phyloP scores from a whole-genome alignment of 2,888 invertebrate species.

The Andrena marginata region DNA sequence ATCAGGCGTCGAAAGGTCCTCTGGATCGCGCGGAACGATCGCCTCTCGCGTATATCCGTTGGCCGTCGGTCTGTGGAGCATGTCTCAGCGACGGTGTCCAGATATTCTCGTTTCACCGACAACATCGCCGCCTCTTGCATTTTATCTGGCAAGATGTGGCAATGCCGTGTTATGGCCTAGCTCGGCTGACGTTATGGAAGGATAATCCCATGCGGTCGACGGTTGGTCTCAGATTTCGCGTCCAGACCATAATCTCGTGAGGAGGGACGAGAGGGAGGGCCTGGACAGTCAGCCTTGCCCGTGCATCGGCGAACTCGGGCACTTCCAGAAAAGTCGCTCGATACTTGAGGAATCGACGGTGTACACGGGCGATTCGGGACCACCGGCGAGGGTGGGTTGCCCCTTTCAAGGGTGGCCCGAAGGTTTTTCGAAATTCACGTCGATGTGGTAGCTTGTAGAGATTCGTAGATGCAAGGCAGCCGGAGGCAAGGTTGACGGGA shows the following conservation, averaged over 20 bases:
- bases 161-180: slow-evolving; percentile 65
- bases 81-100: slow-evolving; percentile 25
- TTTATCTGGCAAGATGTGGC: slow-evolving; percentile 67
- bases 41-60: slow-evolving; percentile 11
- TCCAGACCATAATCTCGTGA: slow-evolving; percentile 51
- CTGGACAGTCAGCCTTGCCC: slow-evolving; percentile 23
- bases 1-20: slow-evolving; percentile 37
- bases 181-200: slow-evolving; percentile 72
- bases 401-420: neutral
- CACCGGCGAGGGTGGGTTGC: neutral
- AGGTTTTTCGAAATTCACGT: neutral
- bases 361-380: slow-evolving; percentile 11
- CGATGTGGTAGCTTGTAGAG: neutral
- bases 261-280: slow-evolving; percentile 20
- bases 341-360: slow-evolving; percentile 30
- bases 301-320: slow-evolving; percentile 15
- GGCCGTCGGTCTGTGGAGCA: slow-evolving; percentile 30
- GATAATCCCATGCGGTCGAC: slow-evolving; percentile 76
- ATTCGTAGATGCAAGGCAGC: neutral
- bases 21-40: slow-evolving; percentile 16
- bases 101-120: slow-evolving; percentile 53
- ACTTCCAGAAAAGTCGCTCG: slow-evolving; percentile 23
- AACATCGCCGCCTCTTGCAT: slow-evolving; percentile 41
- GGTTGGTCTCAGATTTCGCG: slow-evolving; percentile 66
- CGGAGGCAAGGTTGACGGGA: too few species aligned